Base-by-base conservation (phyloP, 37 sponge, comb jelly and placozoan genomes). In the Agelas oroides region DNA sequence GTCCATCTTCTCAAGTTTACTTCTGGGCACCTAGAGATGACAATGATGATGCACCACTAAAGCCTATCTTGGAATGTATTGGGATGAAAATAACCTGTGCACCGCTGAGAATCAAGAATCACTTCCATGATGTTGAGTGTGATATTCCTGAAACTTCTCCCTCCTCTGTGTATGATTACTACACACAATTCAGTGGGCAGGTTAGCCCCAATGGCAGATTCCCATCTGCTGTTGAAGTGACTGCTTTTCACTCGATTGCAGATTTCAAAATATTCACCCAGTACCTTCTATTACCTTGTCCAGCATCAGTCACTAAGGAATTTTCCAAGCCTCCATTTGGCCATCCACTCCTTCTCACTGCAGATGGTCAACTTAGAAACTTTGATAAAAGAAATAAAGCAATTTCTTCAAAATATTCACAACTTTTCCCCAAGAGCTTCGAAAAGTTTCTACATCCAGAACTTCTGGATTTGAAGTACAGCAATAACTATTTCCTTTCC, bases 81-180 rank as follows among this genome's bases (percentile, higher is more conserved):
- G 71, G 77, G 25, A 90, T 90, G 86, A 80, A 79, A 28, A 73
- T 90, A 0, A 81, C 82, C 23, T 56, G 53, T 37, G 86, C 86
- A 34, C 75, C 86, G 37, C 20, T 28, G 8, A 53, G 27, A 23
- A 32, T 90, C 2, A 54, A 16, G 55, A 65, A 58, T 1, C 63
- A 76, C 31, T 69, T 90, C 41, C 74, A 81, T 59, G 57, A 52
- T 0, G 58, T 73, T 34, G 53, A 77, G 37, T 52, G 25, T 27
- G 35, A 86, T 0, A 21, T 78, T 14, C 87, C 72, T 41, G 34
- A 1, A 40, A 71, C 62, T 41, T 36, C 56, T 21, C 73, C 70
- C 19, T 5, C 40, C 6, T 65, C 79, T 52, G 87, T 86, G 52
- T 86, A 58, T 60, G 61, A 39, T 12, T 79, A 70, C 27, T 86